A percentile compares a stretch with the other conserved stretches of the same genome.
These are phyloP conservation scores for Ornithoptera priamus DNA, from an alignment of 2,888 invertebrate genomes.

Conservation along the genomic window DNA sequence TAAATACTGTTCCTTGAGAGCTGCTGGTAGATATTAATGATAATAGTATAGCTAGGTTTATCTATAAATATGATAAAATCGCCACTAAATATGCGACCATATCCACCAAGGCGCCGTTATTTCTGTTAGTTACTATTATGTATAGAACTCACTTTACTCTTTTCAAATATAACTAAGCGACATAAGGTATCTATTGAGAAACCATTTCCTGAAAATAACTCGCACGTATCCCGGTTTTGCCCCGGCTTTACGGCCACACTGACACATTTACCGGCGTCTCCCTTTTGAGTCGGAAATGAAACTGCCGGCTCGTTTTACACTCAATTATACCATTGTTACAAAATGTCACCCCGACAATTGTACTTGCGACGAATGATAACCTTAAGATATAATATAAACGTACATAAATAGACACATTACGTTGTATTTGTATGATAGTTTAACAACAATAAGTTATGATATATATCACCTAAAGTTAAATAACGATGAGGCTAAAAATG, in stretches of 20 bases:
- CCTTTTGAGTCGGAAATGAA: slow-evolving; percentile 23
- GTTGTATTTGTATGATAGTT: background rate
- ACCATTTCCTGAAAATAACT: slow-evolving; percentile 30
- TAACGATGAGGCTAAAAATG: too few species aligned
- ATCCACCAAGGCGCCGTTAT: background rate
- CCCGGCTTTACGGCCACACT: slow-evolving; percentile 29
- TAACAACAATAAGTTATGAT: too few species aligned
- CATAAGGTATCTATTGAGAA: slow-evolving; percentile 25
- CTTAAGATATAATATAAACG: background rate
- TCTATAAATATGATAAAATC: too few species aligned
- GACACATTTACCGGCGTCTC: slow-evolving; percentile 29
- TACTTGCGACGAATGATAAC: background rate
- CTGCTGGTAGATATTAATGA: too few species aligned
- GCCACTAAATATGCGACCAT: too few species aligned
- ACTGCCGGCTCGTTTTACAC: slow-evolving; percentile 33
- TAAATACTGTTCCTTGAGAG: too few species aligned
- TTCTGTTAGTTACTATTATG: background rate
- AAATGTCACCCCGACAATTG: slow-evolving; percentile 11
- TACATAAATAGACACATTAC: background rate
- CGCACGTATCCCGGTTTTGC: slow-evolving; percentile 27
- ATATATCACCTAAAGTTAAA: too few species aligned
- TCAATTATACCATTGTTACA: slow-evolving; percentile 33
- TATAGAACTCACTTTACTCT: background rate
- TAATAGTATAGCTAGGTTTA: too few species aligned
- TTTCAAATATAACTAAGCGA: slow-evolving; percentile 2